Percentiles rank a stretch among this genome's conserved stretches.
Evolutionary conservation across 2,113 vertebrate genomes (phyloP).

Genomic region (Hippocampus abdominalis): DNA sequence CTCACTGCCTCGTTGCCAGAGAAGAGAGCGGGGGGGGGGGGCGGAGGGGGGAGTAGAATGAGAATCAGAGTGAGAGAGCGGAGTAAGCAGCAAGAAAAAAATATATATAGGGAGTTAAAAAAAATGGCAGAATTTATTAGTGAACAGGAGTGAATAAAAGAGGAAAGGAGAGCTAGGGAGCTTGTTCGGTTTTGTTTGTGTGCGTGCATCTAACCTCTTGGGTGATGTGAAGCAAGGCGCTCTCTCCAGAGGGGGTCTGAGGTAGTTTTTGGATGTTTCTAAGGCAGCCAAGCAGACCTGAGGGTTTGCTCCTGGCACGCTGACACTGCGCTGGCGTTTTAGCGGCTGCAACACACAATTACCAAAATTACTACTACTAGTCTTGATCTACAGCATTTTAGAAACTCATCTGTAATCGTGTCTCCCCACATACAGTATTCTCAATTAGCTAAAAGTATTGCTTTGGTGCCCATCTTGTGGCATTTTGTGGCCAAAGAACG

Average conservation of each 20-base stretch:
- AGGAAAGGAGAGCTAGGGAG: constrained; percentile 8
- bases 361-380: background rate
- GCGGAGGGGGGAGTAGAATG: background rate
- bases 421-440: too few relatives aligned
- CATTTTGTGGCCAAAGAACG: too few relatives aligned
- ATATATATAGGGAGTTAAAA: constrained; percentile 1
- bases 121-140: constrained; percentile 12
- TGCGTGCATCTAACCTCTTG: constrained; percentile 76
- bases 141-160: constrained; percentile 5
- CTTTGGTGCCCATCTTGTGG: too few relatives aligned
- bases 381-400: too few relatives aligned
- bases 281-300: constrained; percentile 62
- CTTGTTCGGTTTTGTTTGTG: constrained; percentile 11
- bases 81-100: constrained; percentile 22
- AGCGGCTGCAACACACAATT: constrained; percentile 44
- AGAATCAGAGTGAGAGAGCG: constrained; percentile 10
- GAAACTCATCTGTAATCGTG: too few relatives aligned
- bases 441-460: too few relatives aligned
- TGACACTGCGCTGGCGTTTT: constrained; percentile 80
- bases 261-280: constrained; percentile 63
- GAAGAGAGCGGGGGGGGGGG: background rate
- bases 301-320: constrained; percentile 83
- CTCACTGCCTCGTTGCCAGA: constrained; percentile 53
- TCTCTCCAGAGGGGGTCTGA: constrained; percentile 77
- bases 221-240: constrained; percentile 90